A percentile compares a stretch with the other conserved stretches of the same genome.
Conservation (phyloP, 2,113 vertebrate species). For the Centrocercus urophasianus region DNA sequence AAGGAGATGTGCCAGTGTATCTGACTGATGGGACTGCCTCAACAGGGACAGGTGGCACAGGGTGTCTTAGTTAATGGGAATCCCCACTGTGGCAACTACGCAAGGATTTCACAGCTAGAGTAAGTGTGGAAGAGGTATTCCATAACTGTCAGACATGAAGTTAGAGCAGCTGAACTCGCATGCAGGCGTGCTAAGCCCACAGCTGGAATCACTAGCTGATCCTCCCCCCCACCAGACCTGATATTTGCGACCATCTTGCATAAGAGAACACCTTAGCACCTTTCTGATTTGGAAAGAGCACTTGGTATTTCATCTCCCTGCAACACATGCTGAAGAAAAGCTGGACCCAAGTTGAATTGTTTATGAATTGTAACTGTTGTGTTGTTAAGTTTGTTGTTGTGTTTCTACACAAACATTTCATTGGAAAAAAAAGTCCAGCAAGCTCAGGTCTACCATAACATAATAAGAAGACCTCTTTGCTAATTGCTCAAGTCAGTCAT, state of each 20-base stretch:
- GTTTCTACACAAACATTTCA: neutral
- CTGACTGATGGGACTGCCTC: neutral
- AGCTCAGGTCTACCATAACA: neutral
- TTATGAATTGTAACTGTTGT: no score
- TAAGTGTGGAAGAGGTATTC: neutral
- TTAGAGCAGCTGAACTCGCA: neutral
- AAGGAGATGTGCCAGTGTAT: neutral
- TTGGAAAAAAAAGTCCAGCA: neutral
- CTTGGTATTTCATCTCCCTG: accelerated
- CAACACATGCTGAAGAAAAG: accelerated
- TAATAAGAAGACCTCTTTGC: neutral
- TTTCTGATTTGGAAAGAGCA: neutral
- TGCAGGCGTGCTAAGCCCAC: neutral
- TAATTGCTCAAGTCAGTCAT: neutral
- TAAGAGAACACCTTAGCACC: neutral
- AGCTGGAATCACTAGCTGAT: neutral
- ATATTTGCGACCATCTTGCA: accelerated
- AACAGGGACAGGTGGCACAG: neutral
- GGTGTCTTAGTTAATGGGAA: accelerated
- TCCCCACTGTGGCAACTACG: accelerated
- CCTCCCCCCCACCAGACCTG: neutral
- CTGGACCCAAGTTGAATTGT: neutral
- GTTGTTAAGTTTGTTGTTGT: no score
- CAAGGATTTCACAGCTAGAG: neutral
- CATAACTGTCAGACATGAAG: neutral